Percentiles rank a stretch among this genome's conserved stretches.
These are phyloP conservation scores for Leptopilina clavipes DNA, from an alignment of 1,140 invertebrate species.

Conservation along the genomic window DNA sequence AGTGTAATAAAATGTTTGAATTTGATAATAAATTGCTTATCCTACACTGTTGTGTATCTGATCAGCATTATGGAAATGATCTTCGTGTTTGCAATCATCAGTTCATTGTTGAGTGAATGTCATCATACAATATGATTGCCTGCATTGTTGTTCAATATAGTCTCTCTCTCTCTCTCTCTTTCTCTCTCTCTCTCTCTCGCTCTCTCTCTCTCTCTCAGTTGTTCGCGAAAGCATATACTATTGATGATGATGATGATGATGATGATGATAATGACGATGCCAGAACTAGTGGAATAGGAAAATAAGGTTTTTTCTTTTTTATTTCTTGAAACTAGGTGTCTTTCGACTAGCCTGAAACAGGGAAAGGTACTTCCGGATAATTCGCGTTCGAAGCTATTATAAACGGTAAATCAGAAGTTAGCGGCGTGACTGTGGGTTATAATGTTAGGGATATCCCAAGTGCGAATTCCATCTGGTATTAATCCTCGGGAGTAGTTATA, in stretches of 20 bases:
- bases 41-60: neutral
- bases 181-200: no score
- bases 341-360: neutral
- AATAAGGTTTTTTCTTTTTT: no score
- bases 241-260: no score
- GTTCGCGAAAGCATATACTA: no score
- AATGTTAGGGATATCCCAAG: constrained; percentile 51
- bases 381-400: constrained; percentile 54
- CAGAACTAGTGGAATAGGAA: no score
- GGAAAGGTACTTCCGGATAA: constrained; percentile 41
- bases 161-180: no score
- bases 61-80: neutral
- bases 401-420: constrained; percentile 57
- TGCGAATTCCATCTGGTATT: constrained; percentile 60
- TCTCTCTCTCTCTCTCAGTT: no score
- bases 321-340: no score
- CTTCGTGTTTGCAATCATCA: neutral
- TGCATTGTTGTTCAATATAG: neutral
- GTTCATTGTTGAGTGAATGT: neutral
- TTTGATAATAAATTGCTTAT: no score
- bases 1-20: no score
- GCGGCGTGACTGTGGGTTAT: constrained; percentile 48
- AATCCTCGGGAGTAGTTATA: constrained; percentile 59
- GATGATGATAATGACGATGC: no score
- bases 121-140: neutral